These are phyloP conservation scores for Danaus melanippus DNA, from an alignment of 1,140 invertebrate genomes.

Conservation along the genomic window DNA sequence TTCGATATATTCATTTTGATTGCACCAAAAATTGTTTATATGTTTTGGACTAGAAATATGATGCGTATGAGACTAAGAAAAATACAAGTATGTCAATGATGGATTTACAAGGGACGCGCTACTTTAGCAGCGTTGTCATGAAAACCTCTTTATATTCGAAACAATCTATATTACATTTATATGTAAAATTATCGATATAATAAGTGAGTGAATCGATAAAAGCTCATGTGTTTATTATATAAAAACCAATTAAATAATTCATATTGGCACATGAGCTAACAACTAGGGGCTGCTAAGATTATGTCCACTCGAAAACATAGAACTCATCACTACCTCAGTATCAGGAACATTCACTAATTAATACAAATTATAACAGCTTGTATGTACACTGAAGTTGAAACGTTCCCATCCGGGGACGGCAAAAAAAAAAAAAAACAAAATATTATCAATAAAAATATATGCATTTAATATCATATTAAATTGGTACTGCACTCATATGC, in stretches of 20 bases:
- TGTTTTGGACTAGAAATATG: conserved; percentile 17
- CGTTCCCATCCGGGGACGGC: background rate
- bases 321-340: conserved; percentile 34
- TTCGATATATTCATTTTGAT: conserved; percentile 15
- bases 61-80: background rate
- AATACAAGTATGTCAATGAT: background rate
- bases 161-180: conserved; percentile 3
- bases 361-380: conserved; percentile 17
- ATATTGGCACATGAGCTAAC: conserved; percentile 21
- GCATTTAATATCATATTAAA: too few relatives aligned
- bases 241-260: conserved; percentile 7
- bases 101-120: conserved; percentile 6
- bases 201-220: too few relatives aligned
- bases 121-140: conserved; percentile 16
- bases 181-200: conserved; percentile 2
- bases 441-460: too few relatives aligned
- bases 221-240: conserved; percentile 2
- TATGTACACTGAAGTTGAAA: conserved; percentile 22
- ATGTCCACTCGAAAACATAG: conserved; percentile 28
- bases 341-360: conserved; percentile 48
- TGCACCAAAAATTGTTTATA: conserved; percentile 15
- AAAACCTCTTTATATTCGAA: conserved; percentile 13
- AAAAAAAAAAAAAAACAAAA: background rate
- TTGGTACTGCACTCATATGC: too few relatives aligned
- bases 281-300: conserved; percentile 29